Evolutionary conservation across 2,113 vertebrate genomes (phyloP).

Genomic region (Drymodes brunneopygia): DNA sequence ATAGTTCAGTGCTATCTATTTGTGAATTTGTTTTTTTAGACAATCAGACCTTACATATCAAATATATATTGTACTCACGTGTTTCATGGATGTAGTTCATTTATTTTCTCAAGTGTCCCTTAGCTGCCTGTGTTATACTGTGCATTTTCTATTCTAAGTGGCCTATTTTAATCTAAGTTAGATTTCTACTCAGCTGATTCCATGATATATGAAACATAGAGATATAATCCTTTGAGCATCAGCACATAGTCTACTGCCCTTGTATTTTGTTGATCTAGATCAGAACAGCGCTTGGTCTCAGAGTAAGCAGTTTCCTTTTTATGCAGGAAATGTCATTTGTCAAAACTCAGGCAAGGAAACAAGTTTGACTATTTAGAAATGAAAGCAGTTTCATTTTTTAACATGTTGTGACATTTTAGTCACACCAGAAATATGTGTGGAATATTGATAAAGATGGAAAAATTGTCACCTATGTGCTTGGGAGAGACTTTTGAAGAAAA

Average conservation of each 20-base stretch:
- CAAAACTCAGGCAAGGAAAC: background rate
- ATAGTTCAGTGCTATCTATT: background rate
- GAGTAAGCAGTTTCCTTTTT: background rate
- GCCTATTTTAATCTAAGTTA: background rate
- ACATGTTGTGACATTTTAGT: background rate
- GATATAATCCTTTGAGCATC: background rate
- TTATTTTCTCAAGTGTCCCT: background rate
- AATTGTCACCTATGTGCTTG: background rate
- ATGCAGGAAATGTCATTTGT: background rate
- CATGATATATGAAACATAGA: background rate
- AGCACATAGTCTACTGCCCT: background rate
- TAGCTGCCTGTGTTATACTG: background rate
- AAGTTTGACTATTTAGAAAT: background rate
- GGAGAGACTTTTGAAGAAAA: background rate
- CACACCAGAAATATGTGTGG: background rate
- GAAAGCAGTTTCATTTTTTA: background rate
- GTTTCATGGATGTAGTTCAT: background rate
- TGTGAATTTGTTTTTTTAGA: background rate
- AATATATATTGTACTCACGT: accelerated
- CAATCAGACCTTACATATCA: background rate
- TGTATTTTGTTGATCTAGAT: background rate
- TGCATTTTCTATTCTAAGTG: background rate
- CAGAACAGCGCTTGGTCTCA: background rate
- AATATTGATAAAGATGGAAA: background rate
- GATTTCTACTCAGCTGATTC: background rate